Evolutionary conservation across 2,113 vertebrate genomes (phyloP).

Genomic region (Entomyzon cyanotis): DNA sequence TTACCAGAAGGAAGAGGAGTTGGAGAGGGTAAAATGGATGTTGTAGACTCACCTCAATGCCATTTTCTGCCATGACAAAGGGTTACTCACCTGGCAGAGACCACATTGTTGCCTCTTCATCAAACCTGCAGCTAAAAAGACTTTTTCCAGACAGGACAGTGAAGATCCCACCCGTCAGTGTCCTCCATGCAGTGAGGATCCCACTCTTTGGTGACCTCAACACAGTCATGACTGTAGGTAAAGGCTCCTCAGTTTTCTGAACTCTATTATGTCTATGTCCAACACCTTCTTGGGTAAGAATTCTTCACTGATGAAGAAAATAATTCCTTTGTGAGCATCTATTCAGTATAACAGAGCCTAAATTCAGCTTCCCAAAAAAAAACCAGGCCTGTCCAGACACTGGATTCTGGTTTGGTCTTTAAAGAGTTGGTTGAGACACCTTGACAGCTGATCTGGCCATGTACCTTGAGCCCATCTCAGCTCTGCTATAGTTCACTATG

Average conservation of each 20-base stretch:
- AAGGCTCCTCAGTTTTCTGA: background rate
- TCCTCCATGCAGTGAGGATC: background rate
- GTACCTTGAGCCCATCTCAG: background rate
- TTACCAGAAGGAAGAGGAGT: background rate
- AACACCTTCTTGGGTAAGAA: background rate
- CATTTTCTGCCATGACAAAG: background rate
- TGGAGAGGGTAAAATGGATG: background rate
- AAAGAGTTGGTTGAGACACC: background rate
- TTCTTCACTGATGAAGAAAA: background rate
- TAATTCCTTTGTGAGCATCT: background rate
- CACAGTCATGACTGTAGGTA: background rate
- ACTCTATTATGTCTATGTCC: rapidly evolving
- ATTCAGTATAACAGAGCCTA: background rate
- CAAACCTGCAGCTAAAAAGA: background rate
- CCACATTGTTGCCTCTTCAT: background rate
- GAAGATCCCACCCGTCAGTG: background rate
- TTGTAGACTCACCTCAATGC: background rate
- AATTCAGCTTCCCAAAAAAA: background rate
- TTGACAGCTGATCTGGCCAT: background rate
- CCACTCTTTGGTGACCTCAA: background rate
- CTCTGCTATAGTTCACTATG: background rate
- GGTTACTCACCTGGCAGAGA: background rate
- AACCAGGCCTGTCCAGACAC: background rate
- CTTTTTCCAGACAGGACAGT: background rate
- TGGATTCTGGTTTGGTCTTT: background rate